Evolutionary conservation across 2,797 vertebrate species (phyloP), one percentile per base, ranked within the genome.

Genomic region (Sciurus carolinensis): DNA sequence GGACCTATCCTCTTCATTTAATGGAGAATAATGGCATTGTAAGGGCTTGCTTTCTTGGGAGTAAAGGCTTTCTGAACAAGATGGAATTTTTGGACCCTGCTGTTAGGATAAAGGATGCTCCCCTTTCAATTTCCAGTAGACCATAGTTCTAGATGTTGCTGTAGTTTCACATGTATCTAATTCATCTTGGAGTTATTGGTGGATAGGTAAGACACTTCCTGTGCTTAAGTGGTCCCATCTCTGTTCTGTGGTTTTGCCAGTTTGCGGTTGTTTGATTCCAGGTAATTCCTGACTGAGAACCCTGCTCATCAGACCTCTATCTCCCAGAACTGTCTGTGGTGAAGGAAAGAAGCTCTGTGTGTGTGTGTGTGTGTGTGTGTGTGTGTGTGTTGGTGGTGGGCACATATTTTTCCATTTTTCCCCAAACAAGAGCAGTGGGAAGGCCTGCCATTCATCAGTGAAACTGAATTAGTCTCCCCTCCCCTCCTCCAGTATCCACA

Each of bases 261-360:
- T 87, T 92, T 94, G 44, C 81, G 79, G 26, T 91, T 66, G 26
- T 93, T 95, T 95, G 59, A 86, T 76, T 97, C 36, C 42, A 85
- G 71, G 73, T 1, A 91, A 44, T 91, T 91, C n/a, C 52, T 83
- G 42, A 90, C 83, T 87, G 77, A 95, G 87, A 95, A 47, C 15
- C 26, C 44, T 96, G 8, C 24, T 80, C 15, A 72, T 72, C 72
- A 66, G 44, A 93, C 69, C 17, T 82, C 36, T 89, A 54, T 24
- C 26, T 95, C 20, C 69, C 14, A 11, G 59, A 94, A 57, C 47
- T 91, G 5, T 95, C n/a, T 88, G 42, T 66, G 39, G 52, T 93
- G 87, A 93, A 86, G 66, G 47, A 93, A 93, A 87, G 42, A 89
- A 86, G n/a, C 4, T 11, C 57, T 86, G 20, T 47, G 33, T 93